These are phyloP conservation scores for Pungitius pungitius DNA, from an alignment of 2,113 vertebrate genomes.

Conservation along the genomic window DNA sequence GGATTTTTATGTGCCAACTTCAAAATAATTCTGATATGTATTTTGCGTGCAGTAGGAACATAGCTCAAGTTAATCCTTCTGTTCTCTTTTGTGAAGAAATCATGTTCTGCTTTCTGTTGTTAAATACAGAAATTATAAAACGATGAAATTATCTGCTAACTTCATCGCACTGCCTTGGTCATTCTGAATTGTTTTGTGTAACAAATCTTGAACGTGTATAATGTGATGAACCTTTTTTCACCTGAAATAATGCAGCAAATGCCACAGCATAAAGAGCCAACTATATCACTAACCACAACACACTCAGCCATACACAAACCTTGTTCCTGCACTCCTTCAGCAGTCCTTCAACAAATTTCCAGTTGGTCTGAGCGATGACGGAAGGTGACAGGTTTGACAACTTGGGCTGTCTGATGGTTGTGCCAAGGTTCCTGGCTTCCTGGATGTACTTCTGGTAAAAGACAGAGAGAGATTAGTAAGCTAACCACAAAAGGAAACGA, in stretches of 20 bases:
- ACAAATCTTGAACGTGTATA: not conserved
- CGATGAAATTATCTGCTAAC: not conserved
- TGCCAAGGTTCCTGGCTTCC: slow-evolving; percentile 95
- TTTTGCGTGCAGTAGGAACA: not conserved
- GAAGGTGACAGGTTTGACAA: slow-evolving; percentile 97
- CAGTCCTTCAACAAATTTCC: slow-evolving; percentile 98
- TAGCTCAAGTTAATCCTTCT: not conserved
- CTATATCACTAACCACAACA: not conserved
- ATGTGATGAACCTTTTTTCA: not conserved
- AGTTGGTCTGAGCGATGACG: slow-evolving; percentile 99
- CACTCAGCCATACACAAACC: slow-evolving; percentile 74
- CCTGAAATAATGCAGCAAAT: not conserved
- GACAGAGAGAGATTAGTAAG: slow-evolving; percentile 24
- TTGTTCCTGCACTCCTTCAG: slow-evolving; percentile 98
- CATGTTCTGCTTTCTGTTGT: not conserved
- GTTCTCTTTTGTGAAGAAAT: not conserved
- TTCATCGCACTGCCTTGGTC: not conserved
- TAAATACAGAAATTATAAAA: not conserved
- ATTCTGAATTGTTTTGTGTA: not conserved
- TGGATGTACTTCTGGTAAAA: slow-evolving; percentile 94
- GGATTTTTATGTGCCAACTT: not conserved
- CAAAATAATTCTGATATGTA: not conserved
- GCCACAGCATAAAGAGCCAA: not conserved
- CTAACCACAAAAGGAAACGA: not conserved
- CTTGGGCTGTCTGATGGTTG: slow-evolving; percentile 96